A percentile compares a stretch with the other conserved stretches of the same genome.
Conservation (phyloP, 2,888 invertebrate species). For the Harpalus rubripes region DNA sequence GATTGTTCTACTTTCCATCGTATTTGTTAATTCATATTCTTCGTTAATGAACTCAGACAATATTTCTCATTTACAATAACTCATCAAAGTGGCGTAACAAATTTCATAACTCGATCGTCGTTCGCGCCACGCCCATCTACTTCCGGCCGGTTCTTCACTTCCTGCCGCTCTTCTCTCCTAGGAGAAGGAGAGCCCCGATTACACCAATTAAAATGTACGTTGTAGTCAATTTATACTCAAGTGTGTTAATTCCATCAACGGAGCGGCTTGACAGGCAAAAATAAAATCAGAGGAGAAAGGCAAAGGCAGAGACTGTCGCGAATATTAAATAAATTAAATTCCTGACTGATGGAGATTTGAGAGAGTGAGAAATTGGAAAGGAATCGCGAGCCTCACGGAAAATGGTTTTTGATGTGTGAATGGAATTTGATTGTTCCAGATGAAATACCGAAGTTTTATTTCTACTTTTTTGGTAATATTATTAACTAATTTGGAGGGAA, state of each 20-base stretch:
- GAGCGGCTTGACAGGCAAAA: slow-evolving; percentile 31
- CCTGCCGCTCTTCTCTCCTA: slow-evolving; percentile 4
- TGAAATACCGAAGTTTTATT: not conserved
- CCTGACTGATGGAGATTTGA: slow-evolving; percentile 35
- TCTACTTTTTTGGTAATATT: not conserved
- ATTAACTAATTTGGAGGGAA: not conserved
- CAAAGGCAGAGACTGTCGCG: slow-evolving; percentile 20
- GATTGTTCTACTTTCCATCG: no score
- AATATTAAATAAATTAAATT: slow-evolving; percentile 43
- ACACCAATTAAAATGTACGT: slow-evolving; percentile 58
- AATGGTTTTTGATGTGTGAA: slow-evolving; percentile 6
- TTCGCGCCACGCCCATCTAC: not conserved
- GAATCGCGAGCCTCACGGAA: slow-evolving; percentile 17
- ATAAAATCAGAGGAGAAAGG: slow-evolving; percentile 48
- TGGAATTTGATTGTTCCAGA: slow-evolving; percentile 2
- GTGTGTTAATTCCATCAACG: slow-evolving; percentile 58
- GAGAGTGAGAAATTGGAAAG: slow-evolving; percentile 26
- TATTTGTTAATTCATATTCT: no score
- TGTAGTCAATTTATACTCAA: slow-evolving; percentile 50
- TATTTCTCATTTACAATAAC: slow-evolving; percentile 2
- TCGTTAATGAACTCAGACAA: no score
- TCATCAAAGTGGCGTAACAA: not conserved
- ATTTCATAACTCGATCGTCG: slow-evolving; percentile 20
- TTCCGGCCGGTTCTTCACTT: not conserved
- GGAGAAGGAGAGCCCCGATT: slow-evolving; percentile 37